phyloP scores from a whole-genome alignment of 2,113 vertebrate species.

The Ia io region DNA sequence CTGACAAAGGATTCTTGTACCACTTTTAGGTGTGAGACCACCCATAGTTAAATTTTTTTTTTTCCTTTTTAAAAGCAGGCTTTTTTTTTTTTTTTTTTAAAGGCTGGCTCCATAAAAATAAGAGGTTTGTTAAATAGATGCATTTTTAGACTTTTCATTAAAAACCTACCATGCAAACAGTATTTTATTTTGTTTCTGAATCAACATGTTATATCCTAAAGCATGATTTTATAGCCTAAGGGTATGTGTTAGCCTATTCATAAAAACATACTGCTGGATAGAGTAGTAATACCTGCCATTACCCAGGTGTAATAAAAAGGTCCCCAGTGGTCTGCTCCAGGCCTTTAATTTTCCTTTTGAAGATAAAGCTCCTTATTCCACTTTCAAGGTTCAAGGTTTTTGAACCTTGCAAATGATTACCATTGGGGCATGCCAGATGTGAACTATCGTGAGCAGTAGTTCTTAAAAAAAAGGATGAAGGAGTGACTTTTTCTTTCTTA shows the following conservation, averaged over 20 bases:
- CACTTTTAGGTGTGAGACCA: constrained; percentile 64
- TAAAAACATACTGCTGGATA: constrained; percentile 1
- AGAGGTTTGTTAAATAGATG: constrained; percentile 61
- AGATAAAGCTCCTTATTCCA: constrained; percentile 68
- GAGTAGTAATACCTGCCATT: constrained; percentile 59
- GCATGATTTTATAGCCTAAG: constrained; percentile 51
- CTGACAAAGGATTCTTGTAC: constrained; percentile 70
- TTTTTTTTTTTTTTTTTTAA: constrained; percentile 62
- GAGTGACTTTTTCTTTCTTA: not conserved
- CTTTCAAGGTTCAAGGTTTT: constrained; percentile 58
- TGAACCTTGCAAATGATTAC: constrained; percentile 43
- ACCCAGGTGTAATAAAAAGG: constrained; percentile 61
- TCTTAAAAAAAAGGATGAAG: constrained; percentile 7
- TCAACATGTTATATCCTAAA: constrained; percentile 65
- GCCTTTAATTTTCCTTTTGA: constrained; percentile 72
- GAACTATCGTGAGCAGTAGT: not conserved
- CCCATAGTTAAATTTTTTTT: constrained; percentile 49
- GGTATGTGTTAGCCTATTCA: constrained; percentile 60
- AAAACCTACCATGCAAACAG: constrained; percentile 55
- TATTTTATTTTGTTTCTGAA: constrained; percentile 72
- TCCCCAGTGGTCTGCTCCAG: constrained; percentile 55
- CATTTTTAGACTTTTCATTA: constrained; percentile 65
- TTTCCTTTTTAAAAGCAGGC: not conserved
- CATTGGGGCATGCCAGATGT: constrained; percentile 54
- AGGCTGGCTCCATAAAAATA: constrained; percentile 60